These are phyloP conservation scores for Formicarius rufipectus DNA, from an alignment of 2,113 vertebrate genomes.

Conservation along the genomic window DNA sequence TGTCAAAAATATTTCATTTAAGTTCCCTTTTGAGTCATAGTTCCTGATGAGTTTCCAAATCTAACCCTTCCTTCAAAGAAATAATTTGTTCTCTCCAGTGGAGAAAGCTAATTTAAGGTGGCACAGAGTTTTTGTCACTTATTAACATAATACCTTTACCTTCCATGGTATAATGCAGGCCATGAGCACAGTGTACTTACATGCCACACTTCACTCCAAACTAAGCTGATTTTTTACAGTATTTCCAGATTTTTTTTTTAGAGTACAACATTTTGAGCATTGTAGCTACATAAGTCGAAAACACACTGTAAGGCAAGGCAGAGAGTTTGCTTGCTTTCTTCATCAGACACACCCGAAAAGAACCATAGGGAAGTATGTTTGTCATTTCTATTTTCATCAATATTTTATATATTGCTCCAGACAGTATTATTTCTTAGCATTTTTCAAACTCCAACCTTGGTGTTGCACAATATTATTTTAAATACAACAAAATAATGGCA, in stretches of 20 bases:
- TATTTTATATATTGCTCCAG: conserved; percentile 52
- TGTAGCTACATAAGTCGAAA: neutral
- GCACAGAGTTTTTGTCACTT: neutral
- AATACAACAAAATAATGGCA: conserved; percentile 57
- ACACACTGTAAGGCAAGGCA: neutral
- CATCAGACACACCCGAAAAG: neutral
- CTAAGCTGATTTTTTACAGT: neutral
- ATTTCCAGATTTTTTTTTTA: neutral
- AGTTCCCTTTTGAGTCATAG: neutral
- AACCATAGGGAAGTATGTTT: conserved; percentile 14
- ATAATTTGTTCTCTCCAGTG: neutral
- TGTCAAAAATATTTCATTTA: conserved; percentile 58
- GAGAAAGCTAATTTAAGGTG: conserved; percentile 19
- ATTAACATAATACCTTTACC: neutral
- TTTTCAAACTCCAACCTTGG: conserved; percentile 39
- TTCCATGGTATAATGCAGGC: neutral
- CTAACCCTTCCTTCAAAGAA: conserved; percentile 13
- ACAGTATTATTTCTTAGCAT: conserved; percentile 66
- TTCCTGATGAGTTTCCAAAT: conserved; percentile 8
- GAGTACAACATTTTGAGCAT: neutral
- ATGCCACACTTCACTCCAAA: neutral
- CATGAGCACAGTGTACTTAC: neutral
- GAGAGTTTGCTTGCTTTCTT: conserved; percentile 6
- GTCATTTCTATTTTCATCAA: conserved; percentile 34
- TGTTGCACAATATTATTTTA: conserved; percentile 53